Base-by-base conservation (phyloP, 2,888 invertebrate species). In the Caenorhabditis sp. region DNA sequence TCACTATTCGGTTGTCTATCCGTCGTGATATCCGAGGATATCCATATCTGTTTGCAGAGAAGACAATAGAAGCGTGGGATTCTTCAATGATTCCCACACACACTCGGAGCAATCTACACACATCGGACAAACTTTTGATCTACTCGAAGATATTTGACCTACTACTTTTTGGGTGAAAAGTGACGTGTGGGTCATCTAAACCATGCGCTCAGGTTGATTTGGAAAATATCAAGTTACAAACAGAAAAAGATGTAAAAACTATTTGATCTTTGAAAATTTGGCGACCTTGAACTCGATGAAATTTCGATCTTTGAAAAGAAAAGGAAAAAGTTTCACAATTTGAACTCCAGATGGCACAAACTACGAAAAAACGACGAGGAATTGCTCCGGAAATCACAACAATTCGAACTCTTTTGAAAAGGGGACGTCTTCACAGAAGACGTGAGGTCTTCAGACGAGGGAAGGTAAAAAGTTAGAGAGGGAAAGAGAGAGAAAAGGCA, bases 401-500 rank as follows among this genome's bases (percentile, higher is more conserved):
- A 16, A 41, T 38, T 26, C 10, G 49, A 26, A 66, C 66, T 61
- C 41, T 12, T 22, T 41, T 26, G 26, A 54, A 54, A 26, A 38
- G 38, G 38, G 4, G 31, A 6, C 66, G 66, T 66, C 64, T 38
- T 16, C 6, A 7, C 31, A 10, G 41, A 24, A 41, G 16, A 61
- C 22, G 12, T 1, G 14, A 38, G 35, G 7, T 38, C 26, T 12
- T 16, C 28, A 5, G 38, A 19, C 19, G 12, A 59, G 35, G 10
- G 7, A 22, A 38, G 59, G n/a, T n/a, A 59, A 44, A 44, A 31
- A 66, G 49, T 16, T 47, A 66, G 49, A 31, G 59, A 68, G 14
- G 44, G n/a, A 47, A 56, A 16, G 5, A 22, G 56, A 22, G 5
- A 38, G 70, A 14, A 35, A 5, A n/a, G 70, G 70, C 79, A 79